Evolutionary conservation across 2,797 vertebrate genomes (phyloP), one percentile per base, ranked within the genome.

Genomic region (Buphagus erythrorhynchus): DNA sequence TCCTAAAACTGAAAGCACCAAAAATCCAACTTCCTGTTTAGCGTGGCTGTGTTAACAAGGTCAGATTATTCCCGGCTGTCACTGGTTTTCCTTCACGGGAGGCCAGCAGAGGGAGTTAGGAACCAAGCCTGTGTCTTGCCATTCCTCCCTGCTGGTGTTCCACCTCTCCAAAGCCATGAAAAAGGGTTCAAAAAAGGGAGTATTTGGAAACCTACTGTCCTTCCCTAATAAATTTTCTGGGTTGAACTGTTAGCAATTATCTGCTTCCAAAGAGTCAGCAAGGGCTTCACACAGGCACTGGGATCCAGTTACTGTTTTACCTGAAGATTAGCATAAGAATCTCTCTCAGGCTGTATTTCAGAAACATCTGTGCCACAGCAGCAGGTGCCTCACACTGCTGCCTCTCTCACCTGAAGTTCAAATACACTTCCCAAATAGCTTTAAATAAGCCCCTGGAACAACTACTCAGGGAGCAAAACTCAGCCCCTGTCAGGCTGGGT

Each of bases 61-160:
- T 3, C 11, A 43, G 9, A 58, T 48, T 8, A 29, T 11, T 75
- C 82, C 49, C 45, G 19, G 48, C 58, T 58, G 65, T 40, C 68
- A 28, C 76, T 16, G 71, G 52, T 78, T 81, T 81, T 42, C 42
- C n/a, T 49, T 15, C 25, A 8, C 2, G 3, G 28, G 11, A 67
- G 13, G 35, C 97, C 97, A 94, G 96, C 95, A 97, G 97, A 96
- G 97, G 97, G 97, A 95, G 97, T 51, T 8, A 62, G 66, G 52
- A 40, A n/a, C 78, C 68, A 45, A 74, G 46, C 31, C 63, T 63
- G 33, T 5, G 3, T 45, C 35, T 31, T 21, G 63, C 65, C 18
- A 5, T 4, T 14, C 79, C 17, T 36, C 45, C 43, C 65, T 12
- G 52, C 22, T 1, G 40, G 26, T 5, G 1, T 12, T 21, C 38